These are phyloP conservation scores for Penaeus vannamei DNA, from an alignment of 1,140 invertebrate genomes.

Conservation along the genomic window DNA sequence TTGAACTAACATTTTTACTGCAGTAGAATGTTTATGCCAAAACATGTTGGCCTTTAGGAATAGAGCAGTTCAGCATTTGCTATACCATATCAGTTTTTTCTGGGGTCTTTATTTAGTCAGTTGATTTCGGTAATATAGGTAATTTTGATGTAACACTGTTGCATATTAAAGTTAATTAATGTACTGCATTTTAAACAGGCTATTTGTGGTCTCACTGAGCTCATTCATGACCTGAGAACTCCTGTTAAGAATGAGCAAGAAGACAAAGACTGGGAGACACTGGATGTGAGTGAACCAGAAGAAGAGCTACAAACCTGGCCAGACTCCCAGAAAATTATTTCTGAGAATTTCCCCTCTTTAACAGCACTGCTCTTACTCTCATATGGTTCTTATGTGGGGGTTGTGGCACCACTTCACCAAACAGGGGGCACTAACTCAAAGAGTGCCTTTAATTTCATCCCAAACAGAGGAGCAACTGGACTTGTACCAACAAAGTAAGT, in stretches of 20 bases:
- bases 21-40: too few relatives aligned
- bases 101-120: too few relatives aligned
- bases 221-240: slow-evolving; percentile 53
- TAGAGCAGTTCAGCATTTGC: too few relatives aligned
- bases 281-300: not conserved
- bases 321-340: slow-evolving; percentile 46
- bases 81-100: too few relatives aligned
- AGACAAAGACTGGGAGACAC: slow-evolving; percentile 48
- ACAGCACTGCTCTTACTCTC: slow-evolving; percentile 51
- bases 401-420: slow-evolving; percentile 64
- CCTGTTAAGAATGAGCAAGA: slow-evolving; percentile 6
- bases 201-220: slow-evolving; percentile 46
- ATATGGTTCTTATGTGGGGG: slow-evolving; percentile 64
- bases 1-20: too few relatives aligned
- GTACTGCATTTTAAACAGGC: slow-evolving; percentile 31
- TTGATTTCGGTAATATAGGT: too few relatives aligned
- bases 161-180: too few relatives aligned
- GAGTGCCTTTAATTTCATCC: slow-evolving; percentile 61
- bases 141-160: too few relatives aligned
- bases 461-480: slow-evolving; percentile 64
- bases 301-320: slow-evolving; percentile 10
- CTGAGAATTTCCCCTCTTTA: slow-evolving; percentile 52
- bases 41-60: too few relatives aligned
- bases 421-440: slow-evolving; percentile 45
- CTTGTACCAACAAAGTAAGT: slow-evolving; percentile 65